phyloP scores from a whole-genome alignment of 2,888 invertebrate species.

The Drosophila peninsularis region DNA sequence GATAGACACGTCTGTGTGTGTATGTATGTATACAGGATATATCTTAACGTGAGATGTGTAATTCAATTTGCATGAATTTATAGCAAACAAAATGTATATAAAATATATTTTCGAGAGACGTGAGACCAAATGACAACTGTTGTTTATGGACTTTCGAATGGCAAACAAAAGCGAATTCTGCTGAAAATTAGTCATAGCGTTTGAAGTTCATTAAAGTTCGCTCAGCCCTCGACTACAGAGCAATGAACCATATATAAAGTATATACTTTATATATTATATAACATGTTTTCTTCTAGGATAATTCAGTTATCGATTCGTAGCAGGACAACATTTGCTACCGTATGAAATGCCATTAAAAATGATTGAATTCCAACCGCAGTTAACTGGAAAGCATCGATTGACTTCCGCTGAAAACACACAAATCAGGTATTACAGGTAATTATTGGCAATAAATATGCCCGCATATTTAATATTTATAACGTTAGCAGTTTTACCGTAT shows the following conservation, averaged over 20 bases:
- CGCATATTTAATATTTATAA: not conserved
- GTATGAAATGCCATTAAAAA: not conserved
- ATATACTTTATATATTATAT: no score
- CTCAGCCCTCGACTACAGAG: not conserved
- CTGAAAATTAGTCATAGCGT: slow-evolving; percentile 24
- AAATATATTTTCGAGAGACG: slow-evolving; percentile 3
- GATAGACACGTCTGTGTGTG: not conserved
- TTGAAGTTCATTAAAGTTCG: slow-evolving; percentile 15
- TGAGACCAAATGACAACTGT: slow-evolving; percentile 26
- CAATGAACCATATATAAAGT: slow-evolving; percentile 6
- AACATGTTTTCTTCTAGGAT: no score
- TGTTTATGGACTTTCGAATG: slow-evolving; percentile 37
- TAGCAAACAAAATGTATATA: slow-evolving; percentile 2
- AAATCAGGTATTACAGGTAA: not conserved
- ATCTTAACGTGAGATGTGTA: slow-evolving; percentile 10
- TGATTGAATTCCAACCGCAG: not conserved
- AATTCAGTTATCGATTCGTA: no score
- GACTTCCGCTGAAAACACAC: not conserved
- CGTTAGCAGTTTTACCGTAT: not conserved
- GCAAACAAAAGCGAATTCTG: slow-evolving; percentile 25
- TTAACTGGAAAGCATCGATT: not conserved
- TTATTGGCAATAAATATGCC: not conserved
- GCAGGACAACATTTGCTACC: not conserved
- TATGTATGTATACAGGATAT: not conserved
- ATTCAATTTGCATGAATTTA: slow-evolving; percentile 19